phyloP scores from a whole-genome alignment of 2,888 invertebrate genomes.

The Eupeodes luniger region DNA sequence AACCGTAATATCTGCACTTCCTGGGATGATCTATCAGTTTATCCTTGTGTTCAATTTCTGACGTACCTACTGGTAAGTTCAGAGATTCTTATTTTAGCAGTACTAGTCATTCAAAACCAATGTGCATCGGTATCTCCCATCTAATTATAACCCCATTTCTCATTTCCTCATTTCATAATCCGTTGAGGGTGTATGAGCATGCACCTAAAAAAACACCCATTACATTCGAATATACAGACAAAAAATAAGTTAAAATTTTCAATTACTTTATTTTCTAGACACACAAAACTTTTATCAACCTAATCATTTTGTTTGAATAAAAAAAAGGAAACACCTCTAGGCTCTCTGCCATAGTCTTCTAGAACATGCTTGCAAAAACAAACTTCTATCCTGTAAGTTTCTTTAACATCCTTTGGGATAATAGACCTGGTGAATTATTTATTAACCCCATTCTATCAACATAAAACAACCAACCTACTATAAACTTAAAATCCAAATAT shows the following conservation, averaged over 20 bases:
- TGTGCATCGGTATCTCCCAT: too few relatives aligned
- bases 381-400: conserved; percentile 4
- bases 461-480: not conserved
- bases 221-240: not conserved
- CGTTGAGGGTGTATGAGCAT: too few relatives aligned
- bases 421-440: conserved; percentile 66
- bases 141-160: too few relatives aligned
- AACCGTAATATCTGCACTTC: too few relatives aligned
- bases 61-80: too few relatives aligned
- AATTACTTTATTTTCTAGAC: not conserved
- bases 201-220: too few relatives aligned
- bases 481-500: not conserved
- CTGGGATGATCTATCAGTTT: too few relatives aligned
- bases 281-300: not conserved
- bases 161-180: too few relatives aligned
- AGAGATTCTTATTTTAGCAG: too few relatives aligned
- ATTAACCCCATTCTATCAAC: conserved; percentile 49
- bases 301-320: not conserved
- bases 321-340: not conserved
- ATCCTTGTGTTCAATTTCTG: too few relatives aligned
- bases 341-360: not conserved
- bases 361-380: not conserved
- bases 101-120: too few relatives aligned
- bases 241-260: not conserved
- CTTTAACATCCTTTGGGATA: conserved; percentile 62